Conservation (phyloP, 1,140 invertebrate genomes). For the Coenobita brevimanus region DNA sequence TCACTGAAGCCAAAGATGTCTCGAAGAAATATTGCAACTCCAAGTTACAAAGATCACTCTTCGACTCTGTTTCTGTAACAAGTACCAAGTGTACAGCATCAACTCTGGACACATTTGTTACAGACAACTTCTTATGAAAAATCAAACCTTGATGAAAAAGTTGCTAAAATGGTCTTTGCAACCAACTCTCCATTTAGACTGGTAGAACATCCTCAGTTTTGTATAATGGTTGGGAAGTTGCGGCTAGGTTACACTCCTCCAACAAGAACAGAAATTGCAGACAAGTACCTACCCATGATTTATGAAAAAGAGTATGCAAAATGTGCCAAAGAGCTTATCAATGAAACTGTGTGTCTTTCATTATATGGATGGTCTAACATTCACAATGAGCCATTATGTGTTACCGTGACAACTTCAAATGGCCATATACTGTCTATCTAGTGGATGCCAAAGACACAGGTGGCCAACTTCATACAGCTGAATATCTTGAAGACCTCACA, state of each 20-base stretch:
- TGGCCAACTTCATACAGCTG: not conserved
- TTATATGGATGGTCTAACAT: slow-evolving; percentile 52
- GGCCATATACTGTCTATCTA: not conserved
- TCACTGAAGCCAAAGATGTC: too few relatives aligned
- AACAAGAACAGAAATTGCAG: slow-evolving; percentile 7
- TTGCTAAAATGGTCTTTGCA: slow-evolving; percentile 40
- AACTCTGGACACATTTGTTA: slow-evolving; percentile 26
- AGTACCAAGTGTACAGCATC: not conserved
- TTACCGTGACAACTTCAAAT: slow-evolving; percentile 6
- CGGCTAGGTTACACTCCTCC: slow-evolving; percentile 15
- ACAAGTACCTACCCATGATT: slow-evolving; percentile 11
- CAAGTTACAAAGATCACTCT: too few relatives aligned
- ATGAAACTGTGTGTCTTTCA: slow-evolving; percentile 26
- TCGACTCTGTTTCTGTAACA: not conserved
- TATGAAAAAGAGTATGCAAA: slow-evolving; percentile 32
- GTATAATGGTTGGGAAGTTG: slow-evolving; percentile 13
- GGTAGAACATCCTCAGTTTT: slow-evolving; percentile 23
- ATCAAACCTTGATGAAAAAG: slow-evolving; percentile 18
- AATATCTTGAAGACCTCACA: not conserved
- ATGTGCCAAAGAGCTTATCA: slow-evolving; percentile 1
- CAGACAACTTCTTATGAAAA: not conserved
- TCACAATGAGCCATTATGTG: slow-evolving; percentile 30
- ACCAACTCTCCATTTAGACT: slow-evolving; percentile 27
- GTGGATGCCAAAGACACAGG: not conserved
- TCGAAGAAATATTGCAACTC: too few relatives aligned